Evolutionary conservation across 2,797 vertebrate genomes (phyloP).

Genomic region (Mormyrops attenuatus): DNA sequence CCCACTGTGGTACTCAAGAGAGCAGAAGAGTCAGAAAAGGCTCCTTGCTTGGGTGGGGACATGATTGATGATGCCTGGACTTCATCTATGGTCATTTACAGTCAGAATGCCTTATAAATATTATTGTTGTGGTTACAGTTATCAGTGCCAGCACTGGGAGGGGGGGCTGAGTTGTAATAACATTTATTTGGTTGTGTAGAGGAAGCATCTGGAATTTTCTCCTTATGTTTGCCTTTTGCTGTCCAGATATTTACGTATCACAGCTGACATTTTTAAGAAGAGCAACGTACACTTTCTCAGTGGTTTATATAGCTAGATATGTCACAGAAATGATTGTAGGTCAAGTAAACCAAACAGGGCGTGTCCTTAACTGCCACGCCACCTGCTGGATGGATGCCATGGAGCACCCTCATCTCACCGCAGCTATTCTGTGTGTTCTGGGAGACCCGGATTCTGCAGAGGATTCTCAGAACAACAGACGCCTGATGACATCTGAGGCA

Average conservation of each 20-base stretch:
- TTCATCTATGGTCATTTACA: not conserved
- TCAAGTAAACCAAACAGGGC: not conserved
- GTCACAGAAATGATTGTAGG: not conserved
- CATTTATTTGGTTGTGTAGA: not conserved
- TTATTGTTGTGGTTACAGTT: slow-evolving; percentile 9
- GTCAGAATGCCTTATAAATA: slow-evolving; percentile 5
- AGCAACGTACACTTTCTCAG: not conserved
- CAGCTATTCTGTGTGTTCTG: not conserved
- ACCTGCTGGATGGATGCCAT: not conserved
- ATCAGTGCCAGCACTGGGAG: not conserved
- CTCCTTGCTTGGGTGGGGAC: not conserved
- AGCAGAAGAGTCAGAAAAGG: not conserved
- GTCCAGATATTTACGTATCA: not conserved
- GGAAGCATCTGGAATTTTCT: slow-evolving; percentile 15
- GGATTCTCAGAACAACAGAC: not conserved
- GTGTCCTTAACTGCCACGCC: not conserved
- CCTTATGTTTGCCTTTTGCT: not conserved
- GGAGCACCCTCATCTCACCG: not conserved
- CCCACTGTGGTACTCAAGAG: not conserved
- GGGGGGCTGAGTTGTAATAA: not conserved
- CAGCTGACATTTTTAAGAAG: not conserved
- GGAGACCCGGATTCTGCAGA: not conserved
- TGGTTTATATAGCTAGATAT: not conserved
- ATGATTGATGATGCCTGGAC: not conserved
- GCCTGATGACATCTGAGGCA: not conserved